Percentiles rank a stretch among this genome's conserved stretches.
Evolutionary conservation across 35 echinoderm and acorn worm species (phyloP).

Genomic region (Anneissia japonica): DNA sequence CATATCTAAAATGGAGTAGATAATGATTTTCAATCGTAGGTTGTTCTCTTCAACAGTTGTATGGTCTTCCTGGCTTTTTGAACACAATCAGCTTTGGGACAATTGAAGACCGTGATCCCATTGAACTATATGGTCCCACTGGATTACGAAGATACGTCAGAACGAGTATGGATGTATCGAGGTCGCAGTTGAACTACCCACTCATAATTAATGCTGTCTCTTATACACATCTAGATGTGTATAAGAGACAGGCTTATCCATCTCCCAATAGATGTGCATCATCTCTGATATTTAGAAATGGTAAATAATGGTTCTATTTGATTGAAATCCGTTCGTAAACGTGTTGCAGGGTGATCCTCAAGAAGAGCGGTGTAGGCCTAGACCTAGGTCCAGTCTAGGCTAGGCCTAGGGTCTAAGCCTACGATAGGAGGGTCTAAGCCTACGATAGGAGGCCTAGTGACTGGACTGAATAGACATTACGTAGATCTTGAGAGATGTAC

Average conservation of each 20-base stretch:
- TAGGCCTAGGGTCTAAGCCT: too few species aligned
- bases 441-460: too few species aligned
- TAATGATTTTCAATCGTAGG: too few species aligned
- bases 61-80: slow-evolving; percentile 64
- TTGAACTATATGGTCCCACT: slow-evolving; percentile 58
- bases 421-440: too few species aligned
- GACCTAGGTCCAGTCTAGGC: too few species aligned
- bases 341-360: too few species aligned
- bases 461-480: too few species aligned
- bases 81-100: slow-evolving; percentile 52
- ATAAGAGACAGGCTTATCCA: neutral
- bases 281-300: neutral
- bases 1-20: too few species aligned
- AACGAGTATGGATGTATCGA: slow-evolving; percentile 46
- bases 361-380: too few species aligned
- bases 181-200: slow-evolving; percentile 35
- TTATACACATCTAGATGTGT: too few species aligned
- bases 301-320: neutral
- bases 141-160: slow-evolving; percentile 61
- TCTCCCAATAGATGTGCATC: neutral
- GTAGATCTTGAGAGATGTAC: too few species aligned
- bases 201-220: slow-evolving; percentile 64
- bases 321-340: too few species aligned
- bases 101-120: neutral
- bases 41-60: slow-evolving; percentile 10